A percentile compares a stretch with the other conserved stretches of the same genome.
Evolutionary conservation across 2,113 vertebrate genomes (phyloP).

Genomic region (Campylomormyrus numenius): DNA sequence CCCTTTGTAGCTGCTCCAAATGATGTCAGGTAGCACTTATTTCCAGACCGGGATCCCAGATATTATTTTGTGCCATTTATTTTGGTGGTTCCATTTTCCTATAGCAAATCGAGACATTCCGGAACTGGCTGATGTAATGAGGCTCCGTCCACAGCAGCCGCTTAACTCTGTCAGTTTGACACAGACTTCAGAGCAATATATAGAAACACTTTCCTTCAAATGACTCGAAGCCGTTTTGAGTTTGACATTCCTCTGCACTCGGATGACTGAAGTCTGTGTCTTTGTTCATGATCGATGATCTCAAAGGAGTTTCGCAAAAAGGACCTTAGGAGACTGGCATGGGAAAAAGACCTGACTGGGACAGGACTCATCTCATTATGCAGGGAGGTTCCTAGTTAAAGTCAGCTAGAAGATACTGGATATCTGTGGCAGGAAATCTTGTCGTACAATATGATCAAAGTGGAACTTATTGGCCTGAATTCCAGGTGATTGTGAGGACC

Average conservation of each 20-base stretch:
- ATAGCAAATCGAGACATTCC: not conserved
- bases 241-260: not conserved
- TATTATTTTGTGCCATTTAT: not conserved
- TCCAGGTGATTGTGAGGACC: not conserved
- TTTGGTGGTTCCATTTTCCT: not conserved
- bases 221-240: not conserved
- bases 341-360: not conserved
- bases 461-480: not conserved
- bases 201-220: not conserved
- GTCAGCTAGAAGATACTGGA: not conserved
- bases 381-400: not conserved
- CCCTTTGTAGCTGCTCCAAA: not conserved
- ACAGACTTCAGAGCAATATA: not conserved
- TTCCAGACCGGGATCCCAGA: not conserved
- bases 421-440: not conserved
- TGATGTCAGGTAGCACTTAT: not conserved
- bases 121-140: not conserved
- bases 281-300: not conserved
- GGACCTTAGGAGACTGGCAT: not conserved
- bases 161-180: not conserved
- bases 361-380: not conserved
- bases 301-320: not conserved
- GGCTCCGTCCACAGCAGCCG: not conserved
- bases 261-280: not conserved
- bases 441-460: not conserved